Conservation (phyloP, 2,797 vertebrate genomes). For the Sciurus vulgaris region DNA sequence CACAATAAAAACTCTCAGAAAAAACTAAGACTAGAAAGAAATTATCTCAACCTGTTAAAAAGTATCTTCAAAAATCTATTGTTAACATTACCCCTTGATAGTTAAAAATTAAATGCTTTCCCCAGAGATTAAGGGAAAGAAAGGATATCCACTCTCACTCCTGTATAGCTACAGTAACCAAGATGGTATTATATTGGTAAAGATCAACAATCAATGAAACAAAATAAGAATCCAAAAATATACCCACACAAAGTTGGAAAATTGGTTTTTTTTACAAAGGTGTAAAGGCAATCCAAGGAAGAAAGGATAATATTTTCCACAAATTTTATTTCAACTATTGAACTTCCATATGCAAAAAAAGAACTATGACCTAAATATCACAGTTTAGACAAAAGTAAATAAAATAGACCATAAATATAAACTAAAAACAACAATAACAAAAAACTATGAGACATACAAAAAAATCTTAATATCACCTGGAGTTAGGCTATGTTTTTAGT, state of each 20-base stretch:
- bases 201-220: background rate
- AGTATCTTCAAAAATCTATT: background rate
- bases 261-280: background rate
- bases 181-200: background rate
- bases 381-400: background rate
- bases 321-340: background rate
- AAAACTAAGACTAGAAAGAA: too few relatives aligned
- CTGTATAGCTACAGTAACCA: background rate
- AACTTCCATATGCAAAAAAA: too few relatives aligned
- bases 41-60: background rate
- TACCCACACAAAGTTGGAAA: background rate
- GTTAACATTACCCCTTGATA: background rate
- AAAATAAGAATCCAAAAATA: background rate
- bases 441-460: background rate
- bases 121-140: background rate
- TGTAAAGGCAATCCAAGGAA: background rate
- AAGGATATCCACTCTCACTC: background rate
- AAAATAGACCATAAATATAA: background rate
- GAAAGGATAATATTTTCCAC: background rate
- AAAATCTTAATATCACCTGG: background rate
- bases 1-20: too few relatives aligned
- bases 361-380: background rate
- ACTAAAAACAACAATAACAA: background rate
- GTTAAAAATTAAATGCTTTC: background rate
- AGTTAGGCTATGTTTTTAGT: background rate